Evolutionary conservation across 2,113 vertebrate genomes (phyloP).

Genomic region (Salvelinus sp.): DNA sequence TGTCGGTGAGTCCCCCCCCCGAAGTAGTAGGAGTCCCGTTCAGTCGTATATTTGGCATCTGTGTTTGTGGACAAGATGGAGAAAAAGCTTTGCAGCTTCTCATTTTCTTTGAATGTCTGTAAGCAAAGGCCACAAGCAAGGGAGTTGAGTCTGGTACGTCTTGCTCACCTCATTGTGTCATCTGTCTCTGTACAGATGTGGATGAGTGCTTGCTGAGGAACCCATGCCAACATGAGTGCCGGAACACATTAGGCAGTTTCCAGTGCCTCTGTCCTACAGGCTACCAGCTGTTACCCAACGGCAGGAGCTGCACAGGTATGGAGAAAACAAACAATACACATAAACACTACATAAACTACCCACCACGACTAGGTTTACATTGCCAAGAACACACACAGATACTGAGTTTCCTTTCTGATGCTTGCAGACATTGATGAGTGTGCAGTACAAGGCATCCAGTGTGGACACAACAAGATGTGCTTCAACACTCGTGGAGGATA

Average conservation of each 20-base stretch:
- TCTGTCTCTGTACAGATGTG: constrained; percentile 71
- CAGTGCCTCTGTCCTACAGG: constrained; percentile 84
- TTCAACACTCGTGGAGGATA: constrained; percentile 89
- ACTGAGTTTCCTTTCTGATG: not conserved
- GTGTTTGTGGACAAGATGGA: too few species aligned
- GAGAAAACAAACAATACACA: not conserved
- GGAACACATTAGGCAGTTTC: constrained; percentile 86
- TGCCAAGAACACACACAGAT: too few species aligned
- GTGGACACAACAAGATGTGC: constrained; percentile 85
- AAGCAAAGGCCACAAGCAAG: too few species aligned
- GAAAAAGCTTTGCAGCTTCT: too few species aligned
- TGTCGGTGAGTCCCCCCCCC: constrained; percentile 64
- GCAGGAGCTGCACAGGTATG: constrained; percentile 85
- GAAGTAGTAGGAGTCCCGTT: constrained; percentile 29
- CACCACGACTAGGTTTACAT: not conserved
- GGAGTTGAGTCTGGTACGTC: too few species aligned
- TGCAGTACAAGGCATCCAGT: constrained; percentile 73
- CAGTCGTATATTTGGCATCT: not conserved
- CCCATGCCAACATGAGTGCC: constrained; percentile 88
- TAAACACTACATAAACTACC: not conserved
- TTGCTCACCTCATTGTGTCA: not conserved
- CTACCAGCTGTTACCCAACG: constrained; percentile 84
- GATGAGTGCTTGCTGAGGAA: constrained; percentile 81
- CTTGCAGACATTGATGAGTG: constrained; percentile 87
- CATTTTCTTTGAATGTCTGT: too few species aligned